Evolutionary conservation across 2,797 vertebrate species (phyloP).

Genomic region (Loriculus beryllinus): DNA sequence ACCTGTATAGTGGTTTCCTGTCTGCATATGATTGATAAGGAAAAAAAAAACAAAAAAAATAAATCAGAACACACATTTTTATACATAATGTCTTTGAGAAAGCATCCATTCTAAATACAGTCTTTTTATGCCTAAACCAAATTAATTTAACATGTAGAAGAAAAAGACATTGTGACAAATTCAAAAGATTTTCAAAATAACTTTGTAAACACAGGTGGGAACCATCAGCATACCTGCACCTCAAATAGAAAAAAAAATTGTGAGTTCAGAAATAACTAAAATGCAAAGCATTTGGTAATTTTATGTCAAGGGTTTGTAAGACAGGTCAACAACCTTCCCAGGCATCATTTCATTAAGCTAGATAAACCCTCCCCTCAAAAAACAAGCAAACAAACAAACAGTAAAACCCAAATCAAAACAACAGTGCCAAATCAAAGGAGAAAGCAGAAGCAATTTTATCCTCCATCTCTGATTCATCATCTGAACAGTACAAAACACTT

Average conservation of each 20-base stretch:
- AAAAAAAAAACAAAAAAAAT: neutral
- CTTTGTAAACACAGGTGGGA: neutral
- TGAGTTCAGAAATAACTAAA: neutral
- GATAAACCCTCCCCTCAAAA: neutral
- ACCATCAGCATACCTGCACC: neutral
- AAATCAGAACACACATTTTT: neutral
- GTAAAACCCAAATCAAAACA: neutral
- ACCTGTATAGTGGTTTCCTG: neutral
- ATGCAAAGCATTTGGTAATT: neutral
- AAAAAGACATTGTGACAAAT: neutral
- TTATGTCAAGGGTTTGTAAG: neutral
- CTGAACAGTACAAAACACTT: neutral
- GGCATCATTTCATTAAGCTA: neutral
- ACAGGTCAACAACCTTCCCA: neutral
- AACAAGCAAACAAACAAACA: neutral
- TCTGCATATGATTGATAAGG: neutral
- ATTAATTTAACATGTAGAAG: neutral
- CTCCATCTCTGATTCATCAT: neutral
- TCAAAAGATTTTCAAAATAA: neutral
- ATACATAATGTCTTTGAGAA: neutral
- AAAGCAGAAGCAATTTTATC: conserved; percentile 7
- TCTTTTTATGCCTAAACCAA: neutral
- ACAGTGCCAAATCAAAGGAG: neutral
- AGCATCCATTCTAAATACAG: neutral
- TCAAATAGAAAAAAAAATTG: neutral